Base-by-base conservation (phyloP, 1,140 invertebrate species). In the Geopemphigus sp. region DNA sequence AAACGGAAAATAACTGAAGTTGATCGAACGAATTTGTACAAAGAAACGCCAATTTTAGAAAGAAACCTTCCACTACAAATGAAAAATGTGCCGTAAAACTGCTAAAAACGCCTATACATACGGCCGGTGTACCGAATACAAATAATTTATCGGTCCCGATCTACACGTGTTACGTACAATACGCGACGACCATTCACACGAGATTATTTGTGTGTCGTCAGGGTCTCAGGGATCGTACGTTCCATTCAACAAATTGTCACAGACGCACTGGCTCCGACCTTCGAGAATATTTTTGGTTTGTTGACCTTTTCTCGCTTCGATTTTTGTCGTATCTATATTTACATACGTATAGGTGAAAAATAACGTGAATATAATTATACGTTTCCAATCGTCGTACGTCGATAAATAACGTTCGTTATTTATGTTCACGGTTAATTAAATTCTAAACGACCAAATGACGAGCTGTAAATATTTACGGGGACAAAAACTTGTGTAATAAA, bases 1-100 rank as follows among this genome's bases (percentile, higher is more conserved):
- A 76, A 76, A 76, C 56, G 61, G 5, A 76, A 61, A 17, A 76
- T 32, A 61, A 76, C 53, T 14, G 54, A 29, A 24, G 73, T 61
- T 45, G 39, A 57, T 45, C 29, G 17, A 11, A 76, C 39, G 26
- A 26, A 22, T 39, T 12, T 22, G 1, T 76, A 61, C 11, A 22
- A 76, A 12, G 54, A 57, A 59, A 45, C 22, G 24, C 73, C 73
- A 26, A 56, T 76, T 15, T 61, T 76, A 17, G 73, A 76, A 26
- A 57, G 73, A 76, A 76, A 76, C 45, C 32, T 76, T 15, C 47
- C 73, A 50, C 73, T 56, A 10, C 56, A 32, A 61, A 47, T 76
- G 22, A 76, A 61, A 59, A 59, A 26, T 45, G 11, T 45, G 11
- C 39, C 39, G 11, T 45, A 45, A 5, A 5, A 45, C 11, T 5